Percentiles rank a stretch among this genome's conserved stretches.
Evolutionary conservation across 1,140 invertebrate genomes (phyloP).

Genomic region (Heliconius melpomene): DNA sequence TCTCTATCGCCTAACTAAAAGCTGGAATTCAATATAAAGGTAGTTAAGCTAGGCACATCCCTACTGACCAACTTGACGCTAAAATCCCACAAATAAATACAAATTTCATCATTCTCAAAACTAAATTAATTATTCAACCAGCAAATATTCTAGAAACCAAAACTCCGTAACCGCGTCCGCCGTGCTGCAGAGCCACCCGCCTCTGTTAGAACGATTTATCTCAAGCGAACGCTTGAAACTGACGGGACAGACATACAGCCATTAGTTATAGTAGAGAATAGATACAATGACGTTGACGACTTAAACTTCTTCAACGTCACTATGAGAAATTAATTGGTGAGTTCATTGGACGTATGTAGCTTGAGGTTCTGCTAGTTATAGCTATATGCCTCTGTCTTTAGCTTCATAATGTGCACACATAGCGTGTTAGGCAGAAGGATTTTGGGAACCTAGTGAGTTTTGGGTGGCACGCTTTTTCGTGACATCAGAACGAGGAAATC

Average conservation of each 20-base stretch:
- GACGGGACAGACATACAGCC: slow-evolving; percentile 42
- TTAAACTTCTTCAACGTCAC: slow-evolving; percentile 45
- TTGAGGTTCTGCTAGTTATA: neutral
- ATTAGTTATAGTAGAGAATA: slow-evolving; percentile 45
- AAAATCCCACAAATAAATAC: too few species aligned
- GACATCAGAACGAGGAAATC: too few species aligned
- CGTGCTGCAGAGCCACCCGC: neutral
- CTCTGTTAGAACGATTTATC: slow-evolving; percentile 43
- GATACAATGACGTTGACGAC: slow-evolving; percentile 44
- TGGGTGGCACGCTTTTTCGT: too few species aligned
- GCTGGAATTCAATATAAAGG: too few species aligned
- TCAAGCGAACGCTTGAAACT: slow-evolving; percentile 45
- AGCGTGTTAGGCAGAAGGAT: too few species aligned
- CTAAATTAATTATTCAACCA: slow-evolving; percentile 8
- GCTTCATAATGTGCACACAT: too few species aligned
- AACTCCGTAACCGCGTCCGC: neutral
- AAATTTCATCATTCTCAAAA: neutral
- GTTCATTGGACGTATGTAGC: slow-evolving; percentile 9
- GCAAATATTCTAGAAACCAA: neutral
- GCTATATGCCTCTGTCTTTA: too few species aligned
- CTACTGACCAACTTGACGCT: too few species aligned
- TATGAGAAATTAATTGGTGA: slow-evolving; percentile 42
- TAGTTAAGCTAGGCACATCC: too few species aligned
- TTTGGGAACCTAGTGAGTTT: too few species aligned
- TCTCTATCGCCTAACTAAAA: too few species aligned